Conservation (phyloP, 2,113 vertebrate species). For the Lethenteron camtschaticum region DNA sequence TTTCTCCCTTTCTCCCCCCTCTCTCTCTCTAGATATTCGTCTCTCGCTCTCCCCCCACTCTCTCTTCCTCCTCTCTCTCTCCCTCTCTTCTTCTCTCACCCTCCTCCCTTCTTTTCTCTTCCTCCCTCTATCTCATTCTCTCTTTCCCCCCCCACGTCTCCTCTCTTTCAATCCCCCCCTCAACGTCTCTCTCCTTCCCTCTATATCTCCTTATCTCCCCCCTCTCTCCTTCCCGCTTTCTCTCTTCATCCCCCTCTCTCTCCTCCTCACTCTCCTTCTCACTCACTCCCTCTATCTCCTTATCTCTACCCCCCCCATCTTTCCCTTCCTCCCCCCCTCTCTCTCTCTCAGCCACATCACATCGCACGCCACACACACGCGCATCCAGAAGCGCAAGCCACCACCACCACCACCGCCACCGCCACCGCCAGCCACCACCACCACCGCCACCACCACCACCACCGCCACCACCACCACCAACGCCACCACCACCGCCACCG, state of each 20-base stretch:
- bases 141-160: not conserved
- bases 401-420: not conserved
- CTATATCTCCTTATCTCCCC: not conserved
- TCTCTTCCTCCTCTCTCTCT: not conserved
- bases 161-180: not conserved
- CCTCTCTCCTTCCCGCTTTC: not conserved
- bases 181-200: not conserved
- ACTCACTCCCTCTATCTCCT: not conserved
- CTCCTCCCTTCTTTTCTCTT: not conserved
- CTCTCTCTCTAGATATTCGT: not conserved
- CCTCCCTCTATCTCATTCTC: not conserved
- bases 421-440: not conserved
- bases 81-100: not conserved
- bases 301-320: not conserved
- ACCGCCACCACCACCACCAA: not conserved
- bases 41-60: not conserved
- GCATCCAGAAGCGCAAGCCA: not conserved
- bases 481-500: not conserved
- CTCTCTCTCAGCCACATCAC: not conserved
- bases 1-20: not conserved
- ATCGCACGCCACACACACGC: not conserved
- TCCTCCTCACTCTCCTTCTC: not conserved
- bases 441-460: not conserved
- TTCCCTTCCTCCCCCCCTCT: not conserved
- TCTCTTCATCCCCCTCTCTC: not conserved